Evolutionary conservation across 1,140 invertebrate genomes (phyloP), one percentile per base, ranked within the genome.

Genomic region (Schlechtendalia chinensis): DNA sequence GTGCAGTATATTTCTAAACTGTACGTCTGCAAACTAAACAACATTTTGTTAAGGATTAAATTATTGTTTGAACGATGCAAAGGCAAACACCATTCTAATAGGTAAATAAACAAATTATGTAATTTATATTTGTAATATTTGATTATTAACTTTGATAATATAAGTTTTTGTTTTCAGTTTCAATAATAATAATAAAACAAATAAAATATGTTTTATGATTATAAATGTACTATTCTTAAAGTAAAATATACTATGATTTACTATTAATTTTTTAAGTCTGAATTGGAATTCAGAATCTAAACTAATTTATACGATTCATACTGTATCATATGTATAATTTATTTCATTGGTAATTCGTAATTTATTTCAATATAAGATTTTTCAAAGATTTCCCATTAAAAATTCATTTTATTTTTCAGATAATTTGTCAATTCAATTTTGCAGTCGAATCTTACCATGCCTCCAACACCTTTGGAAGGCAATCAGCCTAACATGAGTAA

Each of bases 401-500:
- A 39, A 8, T 39, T 45, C 16, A 19, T 71, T 50, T 24, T 24
- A 19, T 45, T 79, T 79, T 79, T 63, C 58, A 79, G 75, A 45
- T 77, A 27, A 79, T 19, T 79, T 63, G 22, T 45, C 22, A 29
- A n/a, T 47, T 59, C 19, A 24, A 6, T 29, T 72, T 12, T 29
- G 29, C 17, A 39, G 32, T 77, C 8, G 16, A 47, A 63, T 47
- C 1, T 71, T 50, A 81, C 53, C 81, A 91, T 91, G 90, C 89
- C 89, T 81, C 90, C 90, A 53, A 87, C 90, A 83, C 90, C 90
- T 47, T 86, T 91, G 59, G 90, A 91, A 84, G 90, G 90, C 16
- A 87, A 90, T 82, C 90, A 91, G 85, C 90, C 89, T 56, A 89
- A 89, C 63, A 87, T 90, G 53, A 87, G 87, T 8, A 90, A 89